A percentile compares a stretch with the other conserved stretches of the same genome.
phyloP scores from a whole-genome alignment of 2,888 invertebrate genomes.

The Ischnus inquisitorius region DNA sequence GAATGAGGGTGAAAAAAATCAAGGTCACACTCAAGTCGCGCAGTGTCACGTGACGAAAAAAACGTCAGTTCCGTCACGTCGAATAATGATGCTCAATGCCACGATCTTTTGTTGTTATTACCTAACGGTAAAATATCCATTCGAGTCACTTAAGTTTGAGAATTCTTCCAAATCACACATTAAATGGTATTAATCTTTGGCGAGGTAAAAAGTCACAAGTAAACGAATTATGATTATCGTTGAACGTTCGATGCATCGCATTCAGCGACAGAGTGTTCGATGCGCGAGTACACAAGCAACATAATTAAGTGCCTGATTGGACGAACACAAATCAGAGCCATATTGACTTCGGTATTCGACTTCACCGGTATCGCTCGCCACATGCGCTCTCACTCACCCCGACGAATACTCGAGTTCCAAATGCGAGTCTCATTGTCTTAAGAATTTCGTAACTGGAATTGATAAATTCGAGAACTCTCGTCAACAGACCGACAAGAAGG shows the following conservation, averaged over 20 bases:
- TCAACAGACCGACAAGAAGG: neutral
- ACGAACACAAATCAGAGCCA: neutral
- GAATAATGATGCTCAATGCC: neutral
- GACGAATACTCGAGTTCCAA: neutral
- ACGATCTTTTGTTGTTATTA: neutral
- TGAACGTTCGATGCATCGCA: neutral
- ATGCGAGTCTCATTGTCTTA: neutral
- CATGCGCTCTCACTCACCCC: neutral
- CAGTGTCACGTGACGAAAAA: neutral
- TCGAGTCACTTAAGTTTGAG: too few species aligned
- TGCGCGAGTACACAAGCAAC: neutral
- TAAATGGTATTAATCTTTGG: neutral
- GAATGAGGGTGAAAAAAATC: neutral
- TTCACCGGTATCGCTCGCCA: neutral
- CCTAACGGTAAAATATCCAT: too few species aligned
- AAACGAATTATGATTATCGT: neutral
- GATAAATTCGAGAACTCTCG: neutral
- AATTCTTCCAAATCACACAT: neutral
- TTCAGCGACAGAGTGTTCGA: neutral
- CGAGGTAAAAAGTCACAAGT: neutral
- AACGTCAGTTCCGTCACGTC: neutral
- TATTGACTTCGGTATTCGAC: slow-evolving; percentile 4
- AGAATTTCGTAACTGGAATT: neutral
- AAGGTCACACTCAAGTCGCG: neutral
- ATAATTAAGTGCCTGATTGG: neutral